Evolutionary conservation across 2,888 invertebrate genomes (phyloP), one percentile per base, ranked within the genome.

Genomic region (Tipula vernalis): DNA sequence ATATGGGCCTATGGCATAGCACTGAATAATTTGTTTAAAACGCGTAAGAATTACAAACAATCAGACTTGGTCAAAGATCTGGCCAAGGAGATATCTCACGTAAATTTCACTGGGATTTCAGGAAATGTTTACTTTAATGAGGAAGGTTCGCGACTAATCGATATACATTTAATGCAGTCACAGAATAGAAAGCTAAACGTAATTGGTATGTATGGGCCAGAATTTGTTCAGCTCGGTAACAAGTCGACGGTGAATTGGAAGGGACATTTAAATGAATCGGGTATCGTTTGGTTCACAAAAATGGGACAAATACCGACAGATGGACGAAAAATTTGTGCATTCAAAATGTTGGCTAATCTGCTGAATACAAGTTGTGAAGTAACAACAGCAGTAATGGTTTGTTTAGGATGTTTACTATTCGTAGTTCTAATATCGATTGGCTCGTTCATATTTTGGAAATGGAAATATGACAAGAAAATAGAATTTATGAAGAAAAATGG

Each of bases 1-100:
- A 95, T 96, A 86, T 96, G 96, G 96, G 94, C 94, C 0, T 96
- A 95, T 90, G 96, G 95, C 3, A 91, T 94, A 51, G 96, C 95
- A 0, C 91, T 96, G 41, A 94, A 96, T 89, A 92, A 93, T 88
- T 91, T 96, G 0, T 90, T 95, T 0, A 92, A 91, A 71, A 71
- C 10, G 12, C 71, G 71, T 0, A 71, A 71, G 28, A 18, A 28
- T 18, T 71, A 71, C 28, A 71, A 71, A 71, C 71, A 28, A 28
- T 12, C 71, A 2, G 71, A 71, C 3, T 10, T 71, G 28, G 71
- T 71, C 10, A 71, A 71, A 28, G 71, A 28, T 71, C 28, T 71
- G 71, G 5, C 88, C 88, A 0, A 88, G 88, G 18, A 92, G 93
- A 87, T 92, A 95, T 85, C 94, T 94, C 2, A 91, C 94, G 15